These are phyloP conservation scores for Cyanocitta stelleri DNA, from an alignment of 2,113 vertebrate species.

Conservation along the genomic window DNA sequence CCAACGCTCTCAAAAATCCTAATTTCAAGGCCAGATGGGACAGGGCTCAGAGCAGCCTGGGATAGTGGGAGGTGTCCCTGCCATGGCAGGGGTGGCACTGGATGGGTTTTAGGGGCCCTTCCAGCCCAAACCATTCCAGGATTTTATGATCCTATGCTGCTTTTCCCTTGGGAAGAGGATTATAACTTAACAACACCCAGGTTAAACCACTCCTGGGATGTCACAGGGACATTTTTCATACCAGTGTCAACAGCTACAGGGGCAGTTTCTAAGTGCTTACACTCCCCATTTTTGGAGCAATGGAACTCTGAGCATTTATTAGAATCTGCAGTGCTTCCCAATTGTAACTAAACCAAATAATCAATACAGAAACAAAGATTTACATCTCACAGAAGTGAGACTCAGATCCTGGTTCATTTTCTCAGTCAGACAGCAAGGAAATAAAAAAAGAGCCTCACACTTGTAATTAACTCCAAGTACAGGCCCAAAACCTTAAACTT, in stretches of 20 bases:
- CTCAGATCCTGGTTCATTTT: accelerated
- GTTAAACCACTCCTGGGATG: neutral
- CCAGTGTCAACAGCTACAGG: neutral
- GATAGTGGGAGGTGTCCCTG: neutral
- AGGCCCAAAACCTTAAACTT: neutral
- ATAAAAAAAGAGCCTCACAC: neutral
- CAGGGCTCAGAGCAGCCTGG: accelerated
- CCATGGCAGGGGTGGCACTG: neutral
- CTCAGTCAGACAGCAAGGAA: neutral
- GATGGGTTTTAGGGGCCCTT: neutral
- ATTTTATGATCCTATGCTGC: neutral
- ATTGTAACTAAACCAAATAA: neutral
- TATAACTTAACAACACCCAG: neutral
- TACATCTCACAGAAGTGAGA: neutral
- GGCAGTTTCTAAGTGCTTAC: neutral
- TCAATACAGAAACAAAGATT: neutral
- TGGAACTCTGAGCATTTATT: neutral
- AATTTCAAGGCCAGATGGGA: neutral
- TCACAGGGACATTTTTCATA: neutral
- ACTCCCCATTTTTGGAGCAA: neutral
- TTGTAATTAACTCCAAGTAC: neutral
- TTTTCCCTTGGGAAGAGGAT: neutral
- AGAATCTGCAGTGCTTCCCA: neutral
- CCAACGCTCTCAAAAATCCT: neutral
- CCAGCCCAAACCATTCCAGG: neutral